Evolutionary conservation across 2,113 vertebrate genomes (phyloP).

Genomic region (Sinocyclocheilus anophthalmus): DNA sequence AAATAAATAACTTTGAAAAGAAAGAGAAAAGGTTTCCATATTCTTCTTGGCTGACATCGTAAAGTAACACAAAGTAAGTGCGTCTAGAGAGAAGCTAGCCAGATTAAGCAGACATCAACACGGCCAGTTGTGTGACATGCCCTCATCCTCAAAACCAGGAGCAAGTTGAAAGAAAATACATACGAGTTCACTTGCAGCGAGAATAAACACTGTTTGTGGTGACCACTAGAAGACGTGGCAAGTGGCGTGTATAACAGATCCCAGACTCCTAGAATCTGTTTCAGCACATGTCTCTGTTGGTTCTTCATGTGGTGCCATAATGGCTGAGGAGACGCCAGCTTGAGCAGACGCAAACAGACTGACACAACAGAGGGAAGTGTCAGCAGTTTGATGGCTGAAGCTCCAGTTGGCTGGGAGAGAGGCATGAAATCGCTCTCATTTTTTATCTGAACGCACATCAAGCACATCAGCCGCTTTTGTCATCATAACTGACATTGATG

Average conservation of each 20-base stretch:
- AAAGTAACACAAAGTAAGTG: background rate
- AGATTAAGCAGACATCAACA: background rate
- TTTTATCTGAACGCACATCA: slow-evolving; percentile 22
- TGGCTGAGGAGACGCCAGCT: slow-evolving; percentile 18
- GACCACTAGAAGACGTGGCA: background rate
- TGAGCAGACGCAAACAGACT: slow-evolving; percentile 27
- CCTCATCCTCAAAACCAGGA: background rate
- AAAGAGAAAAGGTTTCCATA: background rate
- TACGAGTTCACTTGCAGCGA: background rate
- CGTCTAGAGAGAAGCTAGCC: background rate
- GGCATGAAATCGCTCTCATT: slow-evolving; percentile 23
- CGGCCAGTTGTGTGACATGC: background rate
- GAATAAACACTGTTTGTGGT: background rate
- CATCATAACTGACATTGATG: slow-evolving; percentile 18
- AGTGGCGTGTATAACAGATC: slow-evolving; percentile 17
- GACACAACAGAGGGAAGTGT: slow-evolving; percentile 36
- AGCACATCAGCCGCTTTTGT: slow-evolving; percentile 22
- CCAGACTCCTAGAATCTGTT: slow-evolving; percentile 36
- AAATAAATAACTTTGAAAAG: too few relatives aligned
- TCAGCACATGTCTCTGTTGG: slow-evolving; percentile 28
- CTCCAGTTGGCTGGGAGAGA: slow-evolving; percentile 13
- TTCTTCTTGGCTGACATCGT: background rate
- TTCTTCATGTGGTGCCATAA: slow-evolving; percentile 25
- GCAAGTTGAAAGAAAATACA: background rate
- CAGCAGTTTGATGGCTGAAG: slow-evolving; percentile 9